Evolutionary conservation across 2,888 invertebrate genomes (phyloP), one percentile per base, ranked within the genome.

Genomic region (Ecliptopera silaceata): DNA sequence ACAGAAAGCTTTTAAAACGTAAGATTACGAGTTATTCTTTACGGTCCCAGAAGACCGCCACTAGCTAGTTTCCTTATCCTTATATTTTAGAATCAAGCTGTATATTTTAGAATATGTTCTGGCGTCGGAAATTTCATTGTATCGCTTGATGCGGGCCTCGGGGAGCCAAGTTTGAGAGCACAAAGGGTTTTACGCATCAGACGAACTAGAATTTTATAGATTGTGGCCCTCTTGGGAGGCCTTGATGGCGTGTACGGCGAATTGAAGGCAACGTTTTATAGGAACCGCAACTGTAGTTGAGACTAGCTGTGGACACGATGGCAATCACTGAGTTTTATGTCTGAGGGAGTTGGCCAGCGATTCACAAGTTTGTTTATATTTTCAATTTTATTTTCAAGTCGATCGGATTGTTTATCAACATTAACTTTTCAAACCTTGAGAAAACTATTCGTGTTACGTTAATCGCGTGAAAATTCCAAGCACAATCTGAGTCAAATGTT

Each of bases 141-240:
- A 63, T 68, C 65, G 65, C 66, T 69, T 71, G 72, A 74, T 70
- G 68, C 67, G 68, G 64, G 48, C 73, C 58, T 67, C 48, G 53
- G 79, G 74, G 78, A 76, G 57, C 54, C 56, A 60, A 70, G 67
- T 70, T 69, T 69, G 66, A 61, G 69, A 75, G 71, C 67, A 77
- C 72, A 78, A 79, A 79, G 72, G 77, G 70, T 75, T 71, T 75
- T 63, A 69, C 70, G 65, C 71, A 78, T 77, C 69, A 71, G 66
- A 63, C 70, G 70, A 68, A 67, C 71, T 65, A 65, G 70, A 71
- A 73, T 78, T 80, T 79, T 75, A 78, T 78, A 78, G 72, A 77
- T 79, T 75, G 71, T 63, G 65, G 56, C 64, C 70, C 79, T 73
- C 76, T 26, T 13, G 78, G 72, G 78, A 68, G 5, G 32, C 54